These are phyloP conservation scores for Agonopterix arenella DNA, from an alignment of 2,888 invertebrate species.

Conservation along the genomic window DNA sequence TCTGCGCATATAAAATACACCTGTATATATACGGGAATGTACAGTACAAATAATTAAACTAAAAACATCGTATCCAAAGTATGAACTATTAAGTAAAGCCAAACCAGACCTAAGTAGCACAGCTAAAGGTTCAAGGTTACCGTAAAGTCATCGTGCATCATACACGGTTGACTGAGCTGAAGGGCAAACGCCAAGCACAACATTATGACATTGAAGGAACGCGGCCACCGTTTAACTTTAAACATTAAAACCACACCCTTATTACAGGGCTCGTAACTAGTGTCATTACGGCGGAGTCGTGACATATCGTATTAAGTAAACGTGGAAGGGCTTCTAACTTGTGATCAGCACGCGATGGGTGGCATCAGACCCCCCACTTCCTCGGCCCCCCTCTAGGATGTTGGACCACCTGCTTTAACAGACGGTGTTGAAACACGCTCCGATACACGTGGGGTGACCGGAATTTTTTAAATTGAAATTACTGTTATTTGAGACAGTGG, in stretches of 20 bases:
- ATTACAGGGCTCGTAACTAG: slow-evolving; percentile 2
- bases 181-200: slow-evolving; percentile 15
- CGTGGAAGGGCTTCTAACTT: slow-evolving; percentile 22
- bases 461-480: slow-evolving; percentile 12
- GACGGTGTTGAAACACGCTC: slow-evolving; percentile 32
- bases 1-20: too few relatives aligned
- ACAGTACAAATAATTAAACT: too few relatives aligned
- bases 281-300: slow-evolving; percentile 5
- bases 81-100: too few relatives aligned
- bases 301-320: slow-evolving; percentile 28
- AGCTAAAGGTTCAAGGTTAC: slow-evolving; percentile 5
- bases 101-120: too few relatives aligned
- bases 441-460: slow-evolving; percentile 26
- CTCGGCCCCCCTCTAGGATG: background rate
- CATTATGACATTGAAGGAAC: slow-evolving; percentile 23
- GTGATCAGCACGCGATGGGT: slow-evolving; percentile 8
- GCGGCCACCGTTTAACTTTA: slow-evolving; percentile 13
- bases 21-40: too few relatives aligned
- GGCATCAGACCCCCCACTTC: slow-evolving; percentile 12
- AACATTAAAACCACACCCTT: background rate
- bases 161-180: slow-evolving; percentile 2
- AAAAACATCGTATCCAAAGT: too few relatives aligned
- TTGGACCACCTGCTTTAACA: slow-evolving; percentile 40
- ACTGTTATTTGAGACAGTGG: background rate
- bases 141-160: slow-evolving; percentile 3